These are phyloP conservation scores for Epirrita christyi DNA, from an alignment of 2,888 invertebrate genomes.

Conservation along the genomic window DNA sequence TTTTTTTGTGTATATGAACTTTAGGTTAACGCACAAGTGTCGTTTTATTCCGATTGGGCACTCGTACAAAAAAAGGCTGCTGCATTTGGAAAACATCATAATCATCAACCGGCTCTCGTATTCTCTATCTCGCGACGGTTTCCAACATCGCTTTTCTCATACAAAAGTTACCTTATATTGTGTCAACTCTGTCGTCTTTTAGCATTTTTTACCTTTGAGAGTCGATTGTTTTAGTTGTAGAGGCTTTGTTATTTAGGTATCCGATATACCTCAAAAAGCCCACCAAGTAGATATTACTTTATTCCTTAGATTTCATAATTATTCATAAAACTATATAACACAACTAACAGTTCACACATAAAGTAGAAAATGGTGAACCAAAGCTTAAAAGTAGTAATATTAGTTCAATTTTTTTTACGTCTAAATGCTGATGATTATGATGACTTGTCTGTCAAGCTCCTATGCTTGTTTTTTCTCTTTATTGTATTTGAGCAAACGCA, in stretches of 20 bases:
- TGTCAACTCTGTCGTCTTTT: too few species aligned
- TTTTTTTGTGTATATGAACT: too few species aligned
- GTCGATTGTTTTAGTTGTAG: not conserved
- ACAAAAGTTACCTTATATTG: too few species aligned
- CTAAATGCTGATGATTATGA: too few species aligned
- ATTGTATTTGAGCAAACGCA: too few species aligned
- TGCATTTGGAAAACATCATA: not conserved
- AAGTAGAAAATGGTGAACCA: slow-evolving; percentile 23
- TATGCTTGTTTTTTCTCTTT: too few species aligned
- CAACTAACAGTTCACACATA: slow-evolving; percentile 26
- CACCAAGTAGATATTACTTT: slow-evolving; percentile 12
- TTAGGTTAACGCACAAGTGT: not conserved
- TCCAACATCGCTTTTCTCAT: too few species aligned
- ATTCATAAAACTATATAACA: slow-evolving; percentile 4
- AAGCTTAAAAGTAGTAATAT: too few species aligned
- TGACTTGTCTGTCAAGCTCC: too few species aligned
- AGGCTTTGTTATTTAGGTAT: slow-evolving; percentile 16
- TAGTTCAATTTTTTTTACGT: too few species aligned
- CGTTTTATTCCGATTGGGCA: not conserved
- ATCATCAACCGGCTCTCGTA: too few species aligned
- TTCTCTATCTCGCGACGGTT: too few species aligned
- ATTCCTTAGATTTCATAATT: not conserved
- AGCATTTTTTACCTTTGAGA: not conserved
- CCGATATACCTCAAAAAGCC: slow-evolving; percentile 26
- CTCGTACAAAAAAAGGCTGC: not conserved